Conservation (phyloP, 1,140 invertebrate genomes). For the Stratiolaelaps scimitus region DNA sequence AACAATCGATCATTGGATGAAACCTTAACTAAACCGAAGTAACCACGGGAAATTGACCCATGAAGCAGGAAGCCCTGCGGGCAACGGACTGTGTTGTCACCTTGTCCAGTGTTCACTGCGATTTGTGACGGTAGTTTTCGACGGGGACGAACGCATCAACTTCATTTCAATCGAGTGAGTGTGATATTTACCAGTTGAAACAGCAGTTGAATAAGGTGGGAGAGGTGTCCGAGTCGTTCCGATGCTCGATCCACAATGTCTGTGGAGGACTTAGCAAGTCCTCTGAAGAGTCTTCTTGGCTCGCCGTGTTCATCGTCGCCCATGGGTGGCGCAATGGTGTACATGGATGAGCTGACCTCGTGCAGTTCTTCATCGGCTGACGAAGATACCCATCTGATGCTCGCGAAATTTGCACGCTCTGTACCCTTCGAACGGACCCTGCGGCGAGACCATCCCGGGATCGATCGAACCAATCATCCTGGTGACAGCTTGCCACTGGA, state of each 20-base stretch:
- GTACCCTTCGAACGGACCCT: not conserved
- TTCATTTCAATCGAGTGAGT: not conserved
- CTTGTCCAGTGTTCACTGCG: not conserved
- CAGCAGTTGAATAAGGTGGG: not conserved
- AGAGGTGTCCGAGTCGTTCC: not conserved
- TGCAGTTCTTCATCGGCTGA: slow-evolving; percentile 25
- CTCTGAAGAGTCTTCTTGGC: slow-evolving; percentile 20
- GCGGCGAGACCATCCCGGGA: not conserved
- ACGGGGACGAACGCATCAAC: not conserved
- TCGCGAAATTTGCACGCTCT: slow-evolving; percentile 5
- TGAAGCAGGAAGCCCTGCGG: not conserved
- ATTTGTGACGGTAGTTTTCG: too few species aligned
- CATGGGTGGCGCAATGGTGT: slow-evolving; percentile 16
- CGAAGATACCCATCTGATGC: slow-evolving; percentile 19
- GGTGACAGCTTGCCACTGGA: not conserved
- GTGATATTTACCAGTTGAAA: not conserved
- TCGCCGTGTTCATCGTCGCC: not conserved
- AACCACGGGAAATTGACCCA: too few species aligned
- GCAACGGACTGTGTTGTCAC: not conserved
- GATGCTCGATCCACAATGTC: slow-evolving; percentile 12
- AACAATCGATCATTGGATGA: too few species aligned
- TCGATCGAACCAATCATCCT: too few species aligned
- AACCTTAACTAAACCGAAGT: too few species aligned
- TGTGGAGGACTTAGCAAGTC: slow-evolving; percentile 20
- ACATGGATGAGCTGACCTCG: slow-evolving; percentile 25